phyloP scores from a whole-genome alignment of 2,888 invertebrate genomes.

The Cataglyphis albicans region DNA sequence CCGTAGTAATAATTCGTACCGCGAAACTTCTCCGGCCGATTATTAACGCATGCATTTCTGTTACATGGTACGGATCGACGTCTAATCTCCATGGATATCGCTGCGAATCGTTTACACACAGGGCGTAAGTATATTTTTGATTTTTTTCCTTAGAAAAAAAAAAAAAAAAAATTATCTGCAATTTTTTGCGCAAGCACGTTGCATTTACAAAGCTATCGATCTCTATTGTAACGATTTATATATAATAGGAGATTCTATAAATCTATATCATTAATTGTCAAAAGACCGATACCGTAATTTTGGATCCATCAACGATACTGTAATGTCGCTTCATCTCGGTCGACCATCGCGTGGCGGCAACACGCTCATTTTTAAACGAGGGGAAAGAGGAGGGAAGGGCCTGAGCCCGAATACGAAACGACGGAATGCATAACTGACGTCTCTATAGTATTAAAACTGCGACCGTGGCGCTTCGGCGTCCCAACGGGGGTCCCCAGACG shows the following conservation, averaged over 20 bases:
- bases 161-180: not conserved
- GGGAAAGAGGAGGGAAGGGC: not conserved
- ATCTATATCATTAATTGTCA: not conserved
- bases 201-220: constrained; percentile 9
- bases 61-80: constrained; percentile 21
- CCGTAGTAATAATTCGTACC: not conserved
- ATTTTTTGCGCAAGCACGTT: constrained; percentile 51
- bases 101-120: constrained; percentile 63
- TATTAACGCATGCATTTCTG: constrained; percentile 25
- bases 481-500: constrained; percentile 84
- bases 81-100: not conserved
- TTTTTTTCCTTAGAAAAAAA: constrained; percentile 4
- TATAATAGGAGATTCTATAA: not conserved
- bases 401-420: constrained; percentile 74
- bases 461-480: constrained; percentile 76
- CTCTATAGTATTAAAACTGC: constrained; percentile 81
- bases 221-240: constrained; percentile 4
- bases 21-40: not conserved
- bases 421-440: constrained; percentile 83
- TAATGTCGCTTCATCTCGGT: not conserved
- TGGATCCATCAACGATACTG: not conserved
- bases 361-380: constrained; percentile 37
- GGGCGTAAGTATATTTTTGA: constrained; percentile 77
- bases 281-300: not conserved
- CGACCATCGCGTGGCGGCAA: constrained; percentile 7